These are phyloP conservation scores for Eubasilissa regina DNA, from an alignment of 1,140 invertebrate species.

Conservation along the genomic window DNA sequence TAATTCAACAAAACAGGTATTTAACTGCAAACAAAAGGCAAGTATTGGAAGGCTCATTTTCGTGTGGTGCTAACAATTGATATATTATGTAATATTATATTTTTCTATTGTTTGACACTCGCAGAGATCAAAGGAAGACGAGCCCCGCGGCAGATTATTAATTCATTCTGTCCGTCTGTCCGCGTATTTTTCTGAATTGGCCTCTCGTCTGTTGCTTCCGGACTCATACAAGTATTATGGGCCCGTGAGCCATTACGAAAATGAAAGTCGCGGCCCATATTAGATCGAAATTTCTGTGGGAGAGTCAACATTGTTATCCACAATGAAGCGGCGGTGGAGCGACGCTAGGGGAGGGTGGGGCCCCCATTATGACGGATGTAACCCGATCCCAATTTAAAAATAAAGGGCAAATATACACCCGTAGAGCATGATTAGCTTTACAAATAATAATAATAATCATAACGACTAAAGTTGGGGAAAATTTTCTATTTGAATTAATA, in stretches of 20 bases:
- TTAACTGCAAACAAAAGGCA: too few relatives aligned
- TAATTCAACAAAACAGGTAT: too few relatives aligned
- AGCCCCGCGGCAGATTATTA: neutral
- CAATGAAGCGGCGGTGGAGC: neutral
- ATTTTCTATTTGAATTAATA: too few relatives aligned
- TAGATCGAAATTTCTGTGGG: constrained; percentile 9
- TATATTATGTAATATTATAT: too few relatives aligned
- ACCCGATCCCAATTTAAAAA: constrained; percentile 27
- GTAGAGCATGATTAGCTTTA: neutral
- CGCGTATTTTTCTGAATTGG: constrained; percentile 2
- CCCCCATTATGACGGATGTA: constrained; percentile 35
- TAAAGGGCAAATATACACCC: constrained; percentile 8
- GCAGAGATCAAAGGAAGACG: neutral
- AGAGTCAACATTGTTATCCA: neutral
- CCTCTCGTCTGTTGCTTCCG: constrained; percentile 18
- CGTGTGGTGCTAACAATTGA: too few relatives aligned
- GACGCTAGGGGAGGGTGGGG: constrained; percentile 1
- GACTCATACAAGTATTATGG: constrained; percentile 7
- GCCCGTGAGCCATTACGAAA: constrained; percentile 32
- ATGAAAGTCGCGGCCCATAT: constrained; percentile 32
- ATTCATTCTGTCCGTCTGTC: neutral
- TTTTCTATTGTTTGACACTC: too few relatives aligned
- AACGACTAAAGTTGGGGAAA: too few relatives aligned
- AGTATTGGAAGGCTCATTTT: too few relatives aligned
- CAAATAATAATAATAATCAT: constrained; percentile 16